Base-by-base conservation (phyloP, 2,888 invertebrate species). In the Pristionchus mayeri region DNA sequence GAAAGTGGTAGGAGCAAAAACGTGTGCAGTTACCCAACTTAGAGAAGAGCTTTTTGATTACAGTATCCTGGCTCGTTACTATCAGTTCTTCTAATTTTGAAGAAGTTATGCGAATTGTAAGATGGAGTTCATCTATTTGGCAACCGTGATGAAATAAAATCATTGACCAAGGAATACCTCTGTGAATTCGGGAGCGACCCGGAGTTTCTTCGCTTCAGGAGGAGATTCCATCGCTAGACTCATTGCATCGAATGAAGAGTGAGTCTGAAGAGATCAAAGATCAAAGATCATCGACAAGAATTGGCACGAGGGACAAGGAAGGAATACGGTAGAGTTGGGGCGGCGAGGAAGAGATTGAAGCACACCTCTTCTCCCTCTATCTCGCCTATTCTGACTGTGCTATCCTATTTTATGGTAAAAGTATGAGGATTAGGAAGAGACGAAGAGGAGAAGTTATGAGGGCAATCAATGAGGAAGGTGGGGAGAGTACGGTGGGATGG, bases 321-420 rank as follows among this genome's bases (percentile, higher is more conserved):
- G 37, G 21, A 54, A 54, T 37, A 57, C 48, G 80, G 24, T 37
- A 50, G 21, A 57, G 57, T 21, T n/a, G n/a, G 57, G 24, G 57
- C 13, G 67, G 50, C 37, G 57, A 37, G 37, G 57, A 30, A 80
- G 37, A 30, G 30, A 40, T 11, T 37, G 27, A 54, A 4, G 18
- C 37, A 40, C 54, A 54, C 54, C 80, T 48, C 50, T 18, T n/a
- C 76, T 11, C 48, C 48, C 27, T 78, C 24, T 80, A 80, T 27
- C 30, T n/a, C n/a, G n/a, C n/a, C n/a, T n/a, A n/a, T n/a, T n/a
- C n/a, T n/a, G n/a, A 80, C 30, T 27, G 54, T 18, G 44, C 57
- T 80, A 57, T 76, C 50, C 30, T 30, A 57, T 48, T 80, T 52
- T 30, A 76, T 76, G 76, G 76, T 76, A 76, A 76, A 76, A 48